Evolutionary conservation across 2,113 vertebrate species (phyloP).

Genomic region (Marmota monax): DNA sequence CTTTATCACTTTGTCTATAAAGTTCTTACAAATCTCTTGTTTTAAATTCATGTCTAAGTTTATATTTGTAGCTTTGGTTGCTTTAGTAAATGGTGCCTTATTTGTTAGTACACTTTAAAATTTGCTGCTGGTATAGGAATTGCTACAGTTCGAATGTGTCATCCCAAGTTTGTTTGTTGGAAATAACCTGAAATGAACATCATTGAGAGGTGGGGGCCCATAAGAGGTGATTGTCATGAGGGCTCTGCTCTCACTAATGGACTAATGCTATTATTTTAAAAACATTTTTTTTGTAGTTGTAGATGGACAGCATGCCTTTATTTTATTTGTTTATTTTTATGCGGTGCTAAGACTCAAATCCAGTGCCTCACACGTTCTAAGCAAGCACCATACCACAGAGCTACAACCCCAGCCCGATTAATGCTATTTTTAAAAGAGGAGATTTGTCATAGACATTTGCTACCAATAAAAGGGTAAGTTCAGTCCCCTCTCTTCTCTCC

Average conservation of each 20-base stretch:
- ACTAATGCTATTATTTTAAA: background rate
- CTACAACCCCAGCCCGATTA: no score
- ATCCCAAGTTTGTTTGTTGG: background rate
- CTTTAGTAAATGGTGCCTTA: background rate
- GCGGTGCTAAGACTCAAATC: no score
- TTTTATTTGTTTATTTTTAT: no score
- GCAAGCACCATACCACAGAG: no score
- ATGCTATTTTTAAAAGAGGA: background rate
- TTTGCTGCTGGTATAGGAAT: background rate
- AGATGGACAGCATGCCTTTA: no score
- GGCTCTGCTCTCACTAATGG: background rate
- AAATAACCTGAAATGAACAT: background rate
- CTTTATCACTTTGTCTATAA: conserved; percentile 17
- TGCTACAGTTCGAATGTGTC: background rate
- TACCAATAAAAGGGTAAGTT: background rate
- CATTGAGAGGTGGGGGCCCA: no score
- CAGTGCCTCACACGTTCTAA: no score
- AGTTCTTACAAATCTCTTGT: background rate
- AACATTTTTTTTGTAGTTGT: no score
- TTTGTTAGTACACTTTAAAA: background rate
- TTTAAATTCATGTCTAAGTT: background rate
- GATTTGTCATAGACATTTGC: no score
- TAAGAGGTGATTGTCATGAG: background rate
- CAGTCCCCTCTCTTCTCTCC: no score
- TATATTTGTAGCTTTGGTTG: background rate